These are phyloP conservation scores for Sturnus vulgaris DNA, from an alignment of 2,113 vertebrate species.

Conservation along the genomic window DNA sequence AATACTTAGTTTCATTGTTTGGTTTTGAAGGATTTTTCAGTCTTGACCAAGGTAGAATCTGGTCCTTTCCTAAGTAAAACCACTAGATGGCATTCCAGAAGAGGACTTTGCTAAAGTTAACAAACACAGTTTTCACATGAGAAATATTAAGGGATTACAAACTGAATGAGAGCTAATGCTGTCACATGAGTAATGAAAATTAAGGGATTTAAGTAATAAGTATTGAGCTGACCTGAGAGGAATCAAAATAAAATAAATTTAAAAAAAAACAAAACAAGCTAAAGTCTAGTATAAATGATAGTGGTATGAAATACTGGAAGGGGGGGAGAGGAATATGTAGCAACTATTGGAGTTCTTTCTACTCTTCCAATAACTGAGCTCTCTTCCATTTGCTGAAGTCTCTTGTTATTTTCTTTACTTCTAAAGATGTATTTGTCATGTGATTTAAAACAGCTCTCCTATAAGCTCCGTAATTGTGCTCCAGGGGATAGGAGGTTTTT, in stretches of 20 bases:
- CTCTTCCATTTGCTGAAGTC: not conserved
- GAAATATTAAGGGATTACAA: not conserved
- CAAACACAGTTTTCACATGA: not conserved
- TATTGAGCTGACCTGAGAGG: not conserved
- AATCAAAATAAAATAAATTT: not conserved
- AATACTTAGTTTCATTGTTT: not conserved
- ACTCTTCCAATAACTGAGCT: accelerated
- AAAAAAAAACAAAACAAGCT: not conserved
- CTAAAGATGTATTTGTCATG: not conserved
- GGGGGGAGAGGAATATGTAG: not conserved
- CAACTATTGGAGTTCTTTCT: not conserved
- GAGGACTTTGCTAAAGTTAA: not conserved
- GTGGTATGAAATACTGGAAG: not conserved
- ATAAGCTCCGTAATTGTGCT: not conserved
- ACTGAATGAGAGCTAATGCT: not conserved
- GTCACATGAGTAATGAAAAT: not conserved
- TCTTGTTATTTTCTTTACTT: not conserved
- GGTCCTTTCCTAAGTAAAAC: not conserved
- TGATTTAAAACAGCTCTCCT: not conserved
- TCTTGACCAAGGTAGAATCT: not conserved
- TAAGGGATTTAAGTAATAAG: not conserved
- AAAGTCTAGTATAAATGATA: not conserved
- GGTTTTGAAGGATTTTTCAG: not conserved
- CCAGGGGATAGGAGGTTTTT: not conserved
- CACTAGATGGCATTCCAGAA: constrained; percentile 67